phyloP scores from a whole-genome alignment of 2,797 vertebrate genomes.

The Squalus acanthias region DNA sequence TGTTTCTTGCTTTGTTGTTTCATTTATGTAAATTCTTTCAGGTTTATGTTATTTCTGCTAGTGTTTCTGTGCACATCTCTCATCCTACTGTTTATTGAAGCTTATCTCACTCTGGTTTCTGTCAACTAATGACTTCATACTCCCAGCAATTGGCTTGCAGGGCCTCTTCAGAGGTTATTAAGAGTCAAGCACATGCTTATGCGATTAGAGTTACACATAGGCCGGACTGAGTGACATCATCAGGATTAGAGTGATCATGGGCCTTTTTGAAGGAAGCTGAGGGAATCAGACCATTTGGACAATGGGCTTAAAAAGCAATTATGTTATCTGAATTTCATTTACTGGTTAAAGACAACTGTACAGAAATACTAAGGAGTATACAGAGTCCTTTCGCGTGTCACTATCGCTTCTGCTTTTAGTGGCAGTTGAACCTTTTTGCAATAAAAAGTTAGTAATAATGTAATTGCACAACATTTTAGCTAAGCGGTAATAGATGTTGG shows the following conservation, averaged over 20 bases:
- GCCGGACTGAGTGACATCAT: not conserved
- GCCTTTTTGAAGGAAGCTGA: not conserved
- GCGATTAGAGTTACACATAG: not conserved
- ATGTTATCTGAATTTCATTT: too few relatives aligned
- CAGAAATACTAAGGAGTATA: not conserved
- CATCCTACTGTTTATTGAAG: not conserved
- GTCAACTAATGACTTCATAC: not conserved
- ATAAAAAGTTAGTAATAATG: not conserved
- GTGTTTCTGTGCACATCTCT: not conserved
- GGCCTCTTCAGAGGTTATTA: not conserved
- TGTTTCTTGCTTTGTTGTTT: not conserved
- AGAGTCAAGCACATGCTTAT: not conserved
- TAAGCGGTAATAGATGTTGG: too few relatives aligned
- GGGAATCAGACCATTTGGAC: too few relatives aligned
- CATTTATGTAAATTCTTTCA: not conserved
- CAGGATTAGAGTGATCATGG: not conserved
- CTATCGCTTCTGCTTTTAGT: not conserved
- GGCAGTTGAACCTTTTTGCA: not conserved
- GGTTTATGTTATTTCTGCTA: not conserved
- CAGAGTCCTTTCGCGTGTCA: not conserved
- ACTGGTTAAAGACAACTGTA: not conserved
- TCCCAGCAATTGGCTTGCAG: not conserved
- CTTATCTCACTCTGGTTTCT: not conserved
- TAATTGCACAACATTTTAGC: not conserved
- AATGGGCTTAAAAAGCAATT: too few relatives aligned